Conservation (phyloP, 2,888 invertebrate species). For the Hemistola chrysoprasaria region DNA sequence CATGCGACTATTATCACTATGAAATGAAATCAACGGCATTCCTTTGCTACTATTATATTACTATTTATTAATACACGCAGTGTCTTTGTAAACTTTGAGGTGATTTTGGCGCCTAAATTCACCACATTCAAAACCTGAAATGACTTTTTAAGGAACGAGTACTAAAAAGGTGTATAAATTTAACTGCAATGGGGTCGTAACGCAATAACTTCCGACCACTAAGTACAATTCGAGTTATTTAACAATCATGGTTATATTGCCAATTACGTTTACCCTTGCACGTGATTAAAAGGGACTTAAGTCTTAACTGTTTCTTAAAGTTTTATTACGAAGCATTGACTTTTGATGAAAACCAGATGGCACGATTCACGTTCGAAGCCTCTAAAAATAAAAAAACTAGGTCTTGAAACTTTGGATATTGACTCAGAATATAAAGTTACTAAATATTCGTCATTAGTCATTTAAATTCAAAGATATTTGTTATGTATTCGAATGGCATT, state of each 20-base stretch:
- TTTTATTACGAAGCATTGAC: background rate
- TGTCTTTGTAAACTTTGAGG: conserved; percentile 16
- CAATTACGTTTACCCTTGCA: conserved; percentile 11
- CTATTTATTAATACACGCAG: conserved; percentile 33
- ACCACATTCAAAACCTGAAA: conserved; percentile 48
- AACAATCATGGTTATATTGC: conserved; percentile 15
- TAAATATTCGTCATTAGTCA: conserved; percentile 33
- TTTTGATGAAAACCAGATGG: no score
- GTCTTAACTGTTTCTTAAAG: conserved; percentile 3
- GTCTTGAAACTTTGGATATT: conserved; percentile 4
- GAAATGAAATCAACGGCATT: conserved; percentile 14
- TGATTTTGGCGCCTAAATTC: conserved; percentile 45
- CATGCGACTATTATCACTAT: conserved; percentile 58
- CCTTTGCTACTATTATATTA: no score
- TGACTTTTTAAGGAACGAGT: conserved; percentile 39
- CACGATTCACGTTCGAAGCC: no score
- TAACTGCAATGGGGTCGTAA: conserved; percentile 28
- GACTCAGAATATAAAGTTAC: conserved; percentile 20
- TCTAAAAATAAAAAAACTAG: conserved; percentile 5
- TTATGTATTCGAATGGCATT: conserved; percentile 34
- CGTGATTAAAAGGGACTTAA: conserved; percentile 1
- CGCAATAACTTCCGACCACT: conserved; percentile 26
- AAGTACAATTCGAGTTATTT: conserved; percentile 20
- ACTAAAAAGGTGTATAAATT: conserved; percentile 29
- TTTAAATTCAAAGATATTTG: no score